A percentile compares a stretch with the other conserved stretches of the same genome.
Evolutionary conservation across 2,113 vertebrate species (phyloP).

Genomic region (Rhinogobius similis): DNA sequence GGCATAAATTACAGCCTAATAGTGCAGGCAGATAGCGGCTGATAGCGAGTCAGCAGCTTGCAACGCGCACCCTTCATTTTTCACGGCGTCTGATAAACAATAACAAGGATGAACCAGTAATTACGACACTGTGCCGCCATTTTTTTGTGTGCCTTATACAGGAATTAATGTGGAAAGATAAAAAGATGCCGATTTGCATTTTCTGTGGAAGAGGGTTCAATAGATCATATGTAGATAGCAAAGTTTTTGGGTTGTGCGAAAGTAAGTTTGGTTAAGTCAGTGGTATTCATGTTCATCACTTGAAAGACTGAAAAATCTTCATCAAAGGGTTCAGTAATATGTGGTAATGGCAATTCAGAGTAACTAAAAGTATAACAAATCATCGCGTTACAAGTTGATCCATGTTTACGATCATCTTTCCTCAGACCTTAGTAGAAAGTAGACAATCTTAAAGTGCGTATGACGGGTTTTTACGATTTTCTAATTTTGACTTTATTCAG

Average conservation of each 20-base stretch:
- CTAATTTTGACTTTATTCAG: too few species aligned
- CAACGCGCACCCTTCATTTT: conserved; percentile 36
- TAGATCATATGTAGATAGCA: conserved; percentile 32
- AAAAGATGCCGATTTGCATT: conserved; percentile 39
- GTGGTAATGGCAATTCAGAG: too few species aligned
- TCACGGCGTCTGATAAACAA: conserved; percentile 57
- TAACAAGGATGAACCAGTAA: conserved; percentile 54
- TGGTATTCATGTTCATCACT: neutral
- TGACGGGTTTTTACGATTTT: too few species aligned
- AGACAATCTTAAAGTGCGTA: too few species aligned
- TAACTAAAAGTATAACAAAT: too few species aligned
- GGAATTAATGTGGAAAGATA: conserved; percentile 46
- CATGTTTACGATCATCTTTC: too few species aligned
- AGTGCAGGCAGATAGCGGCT: conserved; percentile 41
- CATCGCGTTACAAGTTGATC: too few species aligned
- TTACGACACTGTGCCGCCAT: conserved; percentile 36
- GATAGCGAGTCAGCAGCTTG: conserved; percentile 51
- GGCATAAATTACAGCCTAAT: conserved; percentile 64
- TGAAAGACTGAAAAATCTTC: too few species aligned
- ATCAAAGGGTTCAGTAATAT: too few species aligned
- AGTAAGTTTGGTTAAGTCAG: neutral
- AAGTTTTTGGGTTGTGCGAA: conserved; percentile 13
- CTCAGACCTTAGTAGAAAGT: too few species aligned
- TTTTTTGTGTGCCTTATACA: conserved; percentile 8
- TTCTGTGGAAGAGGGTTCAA: conserved; percentile 17